Conservation (phyloP, 1,140 invertebrate genomes). For the Pseudobourletiella spinata region DNA sequence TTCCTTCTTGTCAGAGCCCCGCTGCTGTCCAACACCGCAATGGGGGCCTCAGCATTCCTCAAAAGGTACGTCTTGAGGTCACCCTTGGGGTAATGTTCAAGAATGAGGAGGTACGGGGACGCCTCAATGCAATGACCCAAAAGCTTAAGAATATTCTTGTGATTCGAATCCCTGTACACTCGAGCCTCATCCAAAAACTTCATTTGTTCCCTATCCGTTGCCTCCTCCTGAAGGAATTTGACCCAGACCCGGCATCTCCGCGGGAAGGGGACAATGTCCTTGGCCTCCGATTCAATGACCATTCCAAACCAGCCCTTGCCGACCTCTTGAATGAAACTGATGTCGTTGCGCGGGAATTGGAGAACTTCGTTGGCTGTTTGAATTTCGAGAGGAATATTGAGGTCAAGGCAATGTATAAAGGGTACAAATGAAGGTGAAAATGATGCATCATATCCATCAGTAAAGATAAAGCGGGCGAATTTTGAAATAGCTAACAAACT, state of each 20-base stretch:
- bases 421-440: no score
- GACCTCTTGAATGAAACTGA: slow-evolving; percentile 72
- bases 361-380: slow-evolving; percentile 50
- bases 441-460: no score
- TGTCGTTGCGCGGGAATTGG: slow-evolving; percentile 63
- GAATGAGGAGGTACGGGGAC: slow-evolving; percentile 53
- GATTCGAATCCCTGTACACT: slow-evolving; percentile 54
- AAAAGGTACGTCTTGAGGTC: slow-evolving; percentile 55
- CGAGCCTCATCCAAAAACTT: slow-evolving; percentile 61
- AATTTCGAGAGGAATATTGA: slow-evolving; percentile 4
- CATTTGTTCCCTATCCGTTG: slow-evolving; percentile 54
- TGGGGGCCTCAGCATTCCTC: slow-evolving; percentile 43
- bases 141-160: slow-evolving; percentile 53
- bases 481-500: slow-evolving; percentile 37
- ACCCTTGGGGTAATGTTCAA: slow-evolving; percentile 38
- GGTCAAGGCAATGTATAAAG: no score
- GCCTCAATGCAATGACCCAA: slow-evolving; percentile 54
- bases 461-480: background rate
- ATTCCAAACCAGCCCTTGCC: slow-evolving; percentile 80
- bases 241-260: slow-evolving; percentile 50
- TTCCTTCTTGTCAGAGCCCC: slow-evolving; percentile 44
- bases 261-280: slow-evolving; percentile 44
- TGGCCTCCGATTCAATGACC: slow-evolving; percentile 58
- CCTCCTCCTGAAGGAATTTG: slow-evolving; percentile 60
- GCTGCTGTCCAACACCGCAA: slow-evolving; percentile 42